Base-by-base conservation (phyloP, 92 coral and sea anemone genomes). In the Virgularia gustaviana region DNA sequence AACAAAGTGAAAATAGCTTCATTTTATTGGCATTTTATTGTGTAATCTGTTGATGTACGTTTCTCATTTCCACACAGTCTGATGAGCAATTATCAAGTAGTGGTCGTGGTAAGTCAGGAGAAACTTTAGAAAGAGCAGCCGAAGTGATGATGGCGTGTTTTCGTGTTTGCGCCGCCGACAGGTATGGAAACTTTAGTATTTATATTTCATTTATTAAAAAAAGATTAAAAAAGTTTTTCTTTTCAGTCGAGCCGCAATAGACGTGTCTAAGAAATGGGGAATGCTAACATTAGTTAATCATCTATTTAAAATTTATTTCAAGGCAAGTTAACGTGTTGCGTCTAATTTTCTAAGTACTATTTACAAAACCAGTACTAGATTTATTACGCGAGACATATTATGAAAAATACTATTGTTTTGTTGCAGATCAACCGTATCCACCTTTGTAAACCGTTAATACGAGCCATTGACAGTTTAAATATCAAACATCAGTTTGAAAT, bases 201-300 rank as follows among this genome's bases (percentile, higher is more conserved):
- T 37, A 31, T 38, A 15, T 44, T 28, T 0, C 33, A 9, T 36
- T 5, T 29, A 15, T 28, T 37, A 0, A 27, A n/a, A 33, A 6
- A 12, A 13, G 6, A 35, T 36, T 18, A 10, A 16, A 7, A 3
- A 27, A 0, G 25, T 68, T 33, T 41, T 58, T 22, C 24, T 57
- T 64, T 74, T 5, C 28, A 94, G 99, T 76, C 99, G 99, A 13
- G 88, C 99, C 13, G 79, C 99, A 16, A 83, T 89, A 51, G 99
- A 94, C 9, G 90, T 87, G 15, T 89, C 99, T 10, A 94, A 94
- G 96, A 94, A 94, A 81, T 89, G 96, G 99, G 99, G 99, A 64
- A 94, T 94, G 99, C 87, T 94, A 27, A 94, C 95, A 8, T 88
- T 94, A 66, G 96, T 83, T 37, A 89, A 90, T 61, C 99, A 94